A percentile compares a stretch with the other conserved stretches of the same genome.
Conservation (phyloP, 2,888 invertebrate species). For the Agrochola circellaris region DNA sequence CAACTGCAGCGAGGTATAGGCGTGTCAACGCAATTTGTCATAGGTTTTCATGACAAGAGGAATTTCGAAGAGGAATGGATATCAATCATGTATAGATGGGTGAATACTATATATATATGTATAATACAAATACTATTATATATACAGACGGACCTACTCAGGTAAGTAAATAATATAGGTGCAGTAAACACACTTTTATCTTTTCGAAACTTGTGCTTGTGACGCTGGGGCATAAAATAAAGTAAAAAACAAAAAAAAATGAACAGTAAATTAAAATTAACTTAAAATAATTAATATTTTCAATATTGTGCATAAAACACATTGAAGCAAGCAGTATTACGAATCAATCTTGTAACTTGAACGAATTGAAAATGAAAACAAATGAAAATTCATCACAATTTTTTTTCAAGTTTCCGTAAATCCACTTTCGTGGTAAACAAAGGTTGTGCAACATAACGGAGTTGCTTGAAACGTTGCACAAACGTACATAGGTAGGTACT, state of each 20-base stretch:
- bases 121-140: too few species aligned
- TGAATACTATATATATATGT: not conserved
- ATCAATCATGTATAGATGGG: not conserved
- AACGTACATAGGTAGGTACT: not conserved
- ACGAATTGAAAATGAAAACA: not conserved
- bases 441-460: not conserved
- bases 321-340: not conserved
- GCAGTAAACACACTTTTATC: not conserved
- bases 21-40: not conserved
- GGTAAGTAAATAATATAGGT: not conserved
- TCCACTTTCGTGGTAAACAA: not conserved
- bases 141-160: not conserved
- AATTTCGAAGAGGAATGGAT: not conserved
- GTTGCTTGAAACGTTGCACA: not conserved
- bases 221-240: not conserved
- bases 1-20: not conserved
- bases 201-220: slow-evolving; percentile 12
- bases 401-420: not conserved
- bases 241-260: too few species aligned
- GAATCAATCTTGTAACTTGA: slow-evolving; percentile 8
- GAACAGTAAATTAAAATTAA: not conserved
- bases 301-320: too few species aligned
- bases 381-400: not conserved
- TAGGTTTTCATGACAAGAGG: not conserved
- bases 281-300: not conserved